phyloP scores from a whole-genome alignment of 2,113 vertebrate genomes.

The Papio anubis region DNA sequence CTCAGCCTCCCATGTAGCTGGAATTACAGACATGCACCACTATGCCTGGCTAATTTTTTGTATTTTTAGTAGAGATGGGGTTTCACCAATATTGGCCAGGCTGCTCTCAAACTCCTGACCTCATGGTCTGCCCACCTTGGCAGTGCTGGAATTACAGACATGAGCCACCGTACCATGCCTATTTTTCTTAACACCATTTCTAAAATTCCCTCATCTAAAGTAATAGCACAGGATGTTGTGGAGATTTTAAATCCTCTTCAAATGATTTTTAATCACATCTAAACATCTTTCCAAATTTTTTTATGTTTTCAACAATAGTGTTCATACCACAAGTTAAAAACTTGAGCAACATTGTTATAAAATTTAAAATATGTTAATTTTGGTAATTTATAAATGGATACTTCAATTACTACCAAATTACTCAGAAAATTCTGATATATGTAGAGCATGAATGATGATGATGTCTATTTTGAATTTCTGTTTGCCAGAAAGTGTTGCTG shows the following conservation, averaged over 20 bases:
- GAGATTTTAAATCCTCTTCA: background rate
- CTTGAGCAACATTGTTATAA: background rate
- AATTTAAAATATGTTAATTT: background rate
- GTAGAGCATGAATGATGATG: background rate
- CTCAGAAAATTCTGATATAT: background rate
- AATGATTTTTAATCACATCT: background rate
- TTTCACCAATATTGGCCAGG: too few relatives aligned
- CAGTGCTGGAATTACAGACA: too few relatives aligned
- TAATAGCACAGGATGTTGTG: background rate
- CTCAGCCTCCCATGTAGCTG: too few relatives aligned
- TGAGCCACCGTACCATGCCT: fast-evolving
- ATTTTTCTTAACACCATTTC: background rate
- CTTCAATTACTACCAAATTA: background rate
- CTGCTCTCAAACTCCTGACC: too few relatives aligned
- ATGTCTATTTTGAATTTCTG: background rate
- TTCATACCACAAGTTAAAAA: background rate
- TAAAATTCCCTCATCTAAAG: background rate
- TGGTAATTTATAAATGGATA: background rate
- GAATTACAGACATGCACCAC: too few relatives aligned
- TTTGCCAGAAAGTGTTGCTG: background rate
- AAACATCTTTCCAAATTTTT: background rate
- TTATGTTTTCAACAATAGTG: background rate
- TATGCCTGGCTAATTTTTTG: too few relatives aligned
- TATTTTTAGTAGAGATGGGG: too few relatives aligned
- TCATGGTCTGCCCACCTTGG: too few relatives aligned